Conservation (phyloP, 2,797 vertebrate species). For the Semotilus atromaculatus region DNA sequence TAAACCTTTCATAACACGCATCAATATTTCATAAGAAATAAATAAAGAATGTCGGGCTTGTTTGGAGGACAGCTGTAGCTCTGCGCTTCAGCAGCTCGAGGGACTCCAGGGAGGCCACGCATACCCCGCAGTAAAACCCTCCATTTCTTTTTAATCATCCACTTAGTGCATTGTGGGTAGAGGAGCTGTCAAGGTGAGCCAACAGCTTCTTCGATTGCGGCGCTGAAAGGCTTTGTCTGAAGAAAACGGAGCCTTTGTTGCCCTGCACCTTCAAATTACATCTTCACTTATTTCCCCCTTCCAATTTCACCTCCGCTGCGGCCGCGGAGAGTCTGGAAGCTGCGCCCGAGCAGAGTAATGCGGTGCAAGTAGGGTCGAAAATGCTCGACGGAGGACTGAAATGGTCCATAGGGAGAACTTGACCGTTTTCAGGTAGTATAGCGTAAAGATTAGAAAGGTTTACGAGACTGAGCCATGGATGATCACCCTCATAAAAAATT, state of each 20-base stretch:
- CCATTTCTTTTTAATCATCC: slow-evolving; percentile 99
- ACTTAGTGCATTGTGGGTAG: slow-evolving; percentile 97
- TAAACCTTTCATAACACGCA: slow-evolving; percentile 99
- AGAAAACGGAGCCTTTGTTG: slow-evolving; percentile 42
- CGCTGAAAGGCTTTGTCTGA: slow-evolving; percentile 71
- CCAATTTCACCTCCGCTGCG: not conserved
- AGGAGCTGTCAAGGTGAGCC: slow-evolving; percentile 93
- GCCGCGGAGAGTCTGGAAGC: not conserved
- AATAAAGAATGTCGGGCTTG: slow-evolving; percentile 99
- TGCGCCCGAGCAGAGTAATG: not conserved
- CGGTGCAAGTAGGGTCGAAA: slow-evolving; percentile 2
- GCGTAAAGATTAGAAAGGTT: slow-evolving; percentile 30
- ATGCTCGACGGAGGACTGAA: slow-evolving; percentile 11
- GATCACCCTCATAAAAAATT: slow-evolving; percentile 53
- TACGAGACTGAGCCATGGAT: slow-evolving; percentile 18
- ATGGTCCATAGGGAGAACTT: slow-evolving; percentile 36
- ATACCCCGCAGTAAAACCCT: slow-evolving; percentile 96
- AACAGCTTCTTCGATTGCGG: slow-evolving; percentile 72
- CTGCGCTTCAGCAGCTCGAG: slow-evolving; percentile 89
- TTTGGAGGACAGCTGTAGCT: slow-evolving; percentile 99
- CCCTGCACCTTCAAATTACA: slow-evolving; percentile 55
- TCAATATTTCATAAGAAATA: slow-evolving; percentile 99
- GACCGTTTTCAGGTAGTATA: slow-evolving; percentile 45
- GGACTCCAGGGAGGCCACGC: slow-evolving; percentile 90
- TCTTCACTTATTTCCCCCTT: slow-evolving; percentile 43